phyloP scores from a whole-genome alignment of 2,797 vertebrate species.

The Anguilla marmorata region DNA sequence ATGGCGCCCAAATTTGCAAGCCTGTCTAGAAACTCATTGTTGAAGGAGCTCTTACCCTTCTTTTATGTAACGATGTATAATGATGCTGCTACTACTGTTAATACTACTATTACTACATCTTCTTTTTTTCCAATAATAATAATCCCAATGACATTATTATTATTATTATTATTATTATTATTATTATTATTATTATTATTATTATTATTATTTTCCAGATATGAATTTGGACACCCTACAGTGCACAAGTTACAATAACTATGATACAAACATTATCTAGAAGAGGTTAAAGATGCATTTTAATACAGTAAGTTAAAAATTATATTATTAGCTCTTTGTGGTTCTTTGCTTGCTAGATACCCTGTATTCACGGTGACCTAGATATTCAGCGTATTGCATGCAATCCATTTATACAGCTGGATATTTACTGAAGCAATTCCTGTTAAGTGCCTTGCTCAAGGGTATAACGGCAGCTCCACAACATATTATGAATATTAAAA shows the following conservation, averaged over 20 bases:
- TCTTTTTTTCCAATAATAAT: no score
- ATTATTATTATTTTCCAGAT: background rate
- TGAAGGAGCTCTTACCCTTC: background rate
- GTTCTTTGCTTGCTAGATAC: background rate
- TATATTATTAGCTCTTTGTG: background rate
- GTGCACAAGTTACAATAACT: background rate
- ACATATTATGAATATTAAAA: constrained; percentile 19
- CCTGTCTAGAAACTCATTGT: background rate
- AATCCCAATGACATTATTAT: background rate
- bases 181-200: background rate
- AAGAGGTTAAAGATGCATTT: background rate
- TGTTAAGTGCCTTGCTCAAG: constrained; percentile 15
- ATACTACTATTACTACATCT: no score
- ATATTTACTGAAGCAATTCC: constrained; percentile 21
- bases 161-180: background rate
- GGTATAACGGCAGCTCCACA: background rate
- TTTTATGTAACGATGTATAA: background rate
- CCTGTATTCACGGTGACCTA: background rate
- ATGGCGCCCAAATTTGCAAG: background rate
- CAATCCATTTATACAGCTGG: constrained; percentile 7
- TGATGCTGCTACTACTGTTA: background rate
- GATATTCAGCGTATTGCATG: background rate
- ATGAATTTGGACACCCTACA: background rate
- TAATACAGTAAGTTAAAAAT: background rate
- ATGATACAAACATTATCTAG: background rate